Conservation (phyloP, 1,140 invertebrate species). For the Mylabris phalerata region DNA sequence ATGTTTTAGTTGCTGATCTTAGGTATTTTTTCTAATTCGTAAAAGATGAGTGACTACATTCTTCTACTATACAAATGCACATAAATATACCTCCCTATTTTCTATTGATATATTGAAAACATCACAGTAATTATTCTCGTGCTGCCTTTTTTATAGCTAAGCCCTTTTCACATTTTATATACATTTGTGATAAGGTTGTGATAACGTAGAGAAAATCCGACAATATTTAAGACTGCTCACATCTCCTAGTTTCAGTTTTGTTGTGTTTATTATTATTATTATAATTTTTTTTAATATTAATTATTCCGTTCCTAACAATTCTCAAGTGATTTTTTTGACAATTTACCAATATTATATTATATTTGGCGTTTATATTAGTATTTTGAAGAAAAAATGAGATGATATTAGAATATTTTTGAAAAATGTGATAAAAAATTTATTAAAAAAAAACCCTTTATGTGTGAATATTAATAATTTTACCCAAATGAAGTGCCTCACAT, state of each 20-base stretch:
- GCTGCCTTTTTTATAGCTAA: slow-evolving; percentile 4
- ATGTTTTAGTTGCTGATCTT: no score
- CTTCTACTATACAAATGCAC: no score
- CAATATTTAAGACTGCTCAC: slow-evolving; percentile 15
- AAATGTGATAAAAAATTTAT: slow-evolving; percentile 1
- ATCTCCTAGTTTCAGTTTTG: neutral
- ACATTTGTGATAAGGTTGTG: slow-evolving; percentile 4
- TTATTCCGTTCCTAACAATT: slow-evolving; percentile 8
- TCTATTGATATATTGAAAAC: no score
- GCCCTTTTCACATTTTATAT: neutral
- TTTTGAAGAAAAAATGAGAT: neutral
- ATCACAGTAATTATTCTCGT: slow-evolving; percentile 7
- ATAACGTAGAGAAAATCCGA: slow-evolving; percentile 10
- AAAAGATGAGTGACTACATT: no score
- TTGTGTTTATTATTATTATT: neutral
- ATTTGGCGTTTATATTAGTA: slow-evolving; percentile 8
- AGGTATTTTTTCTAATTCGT: no score
- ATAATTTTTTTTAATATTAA: slow-evolving; percentile 1
- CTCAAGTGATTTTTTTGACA: neutral
- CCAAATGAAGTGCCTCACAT: slow-evolving; percentile 30
- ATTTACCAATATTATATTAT: neutral
- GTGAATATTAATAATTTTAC: slow-evolving; percentile 25
- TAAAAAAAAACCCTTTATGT: neutral
- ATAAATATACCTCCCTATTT: no score
- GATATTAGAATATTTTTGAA: no score